These are phyloP conservation scores for Crambe crambe DNA, from an alignment of 37 sponge, comb jelly and placozoan genomes.

Conservation along the genomic window DNA sequence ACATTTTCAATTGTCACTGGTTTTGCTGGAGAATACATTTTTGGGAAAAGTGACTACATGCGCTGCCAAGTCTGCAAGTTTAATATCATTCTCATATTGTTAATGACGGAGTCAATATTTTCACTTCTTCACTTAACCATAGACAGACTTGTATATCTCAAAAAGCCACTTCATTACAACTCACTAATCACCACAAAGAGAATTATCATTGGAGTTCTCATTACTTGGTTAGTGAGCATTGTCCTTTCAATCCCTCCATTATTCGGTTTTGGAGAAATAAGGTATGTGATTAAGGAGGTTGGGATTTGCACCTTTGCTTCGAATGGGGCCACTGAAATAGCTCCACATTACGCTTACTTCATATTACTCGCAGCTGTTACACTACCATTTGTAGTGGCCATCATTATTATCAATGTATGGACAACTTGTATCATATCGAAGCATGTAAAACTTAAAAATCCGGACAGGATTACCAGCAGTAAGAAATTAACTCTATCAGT, in stretches of 20 bases:
- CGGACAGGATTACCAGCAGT: no score
- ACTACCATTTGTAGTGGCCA: no score
- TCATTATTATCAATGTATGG: no score
- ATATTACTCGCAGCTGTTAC: no score
- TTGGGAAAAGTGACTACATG: slow-evolving; percentile 35
- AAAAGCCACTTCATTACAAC: slow-evolving; percentile 41
- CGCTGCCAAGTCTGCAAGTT: slow-evolving; percentile 45
- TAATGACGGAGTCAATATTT: slow-evolving; percentile 23
- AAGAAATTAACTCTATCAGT: no score
- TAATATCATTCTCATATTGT: slow-evolving; percentile 9
- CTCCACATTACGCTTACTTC: no score
- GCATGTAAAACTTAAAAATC: no score
- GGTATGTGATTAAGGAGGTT: no score
- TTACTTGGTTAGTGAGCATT: slow-evolving; percentile 14
- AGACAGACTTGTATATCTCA: slow-evolving; percentile 41
- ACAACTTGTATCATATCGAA: no score
- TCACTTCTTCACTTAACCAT: slow-evolving; percentile 37
- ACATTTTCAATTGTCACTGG: slow-evolving; percentile 10
- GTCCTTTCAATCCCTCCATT: slow-evolving; percentile 30
- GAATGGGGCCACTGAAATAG: no score
- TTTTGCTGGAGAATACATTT: slow-evolving; percentile 14
- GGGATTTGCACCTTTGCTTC: no score
- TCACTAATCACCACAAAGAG: neutral
- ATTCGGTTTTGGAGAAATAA: slow-evolving; percentile 55
- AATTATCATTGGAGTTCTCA: neutral